Evolutionary conservation across 2,797 vertebrate species (phyloP).

Genomic region (Somateria mollissima): DNA sequence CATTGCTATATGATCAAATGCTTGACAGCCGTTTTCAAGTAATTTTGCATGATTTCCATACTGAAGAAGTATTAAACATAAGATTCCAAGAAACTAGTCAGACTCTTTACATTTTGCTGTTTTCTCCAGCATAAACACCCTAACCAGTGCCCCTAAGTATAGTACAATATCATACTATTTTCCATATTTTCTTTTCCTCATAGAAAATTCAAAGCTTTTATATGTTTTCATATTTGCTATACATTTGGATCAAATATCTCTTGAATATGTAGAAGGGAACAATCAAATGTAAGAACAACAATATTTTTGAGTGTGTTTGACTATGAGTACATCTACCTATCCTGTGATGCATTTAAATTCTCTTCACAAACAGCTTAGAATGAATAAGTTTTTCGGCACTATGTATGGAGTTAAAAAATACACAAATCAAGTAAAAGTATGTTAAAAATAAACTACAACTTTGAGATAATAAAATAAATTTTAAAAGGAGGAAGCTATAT

Average conservation of each 20-base stretch:
- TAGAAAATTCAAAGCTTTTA: conserved; percentile 58
- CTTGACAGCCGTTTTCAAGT: conserved; percentile 61
- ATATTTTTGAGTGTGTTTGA: conserved; percentile 40
- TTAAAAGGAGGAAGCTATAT: neutral
- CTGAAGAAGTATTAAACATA: conserved; percentile 59
- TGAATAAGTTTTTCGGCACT: conserved; percentile 24
- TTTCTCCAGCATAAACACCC: conserved; percentile 37
- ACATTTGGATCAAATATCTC: conserved; percentile 61
- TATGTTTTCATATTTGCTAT: conserved; percentile 52
- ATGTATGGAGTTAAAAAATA: conserved; percentile 34
- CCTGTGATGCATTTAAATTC: conserved; percentile 27
- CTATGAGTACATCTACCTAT: neutral
- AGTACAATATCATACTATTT: conserved; percentile 36
- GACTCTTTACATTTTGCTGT: conserved; percentile 22
- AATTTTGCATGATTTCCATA: conserved; percentile 67
- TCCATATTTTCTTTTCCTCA: conserved; percentile 36
- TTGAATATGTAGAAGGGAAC: conserved; percentile 68
- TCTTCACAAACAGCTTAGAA: neutral
- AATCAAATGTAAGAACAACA: conserved; percentile 25
- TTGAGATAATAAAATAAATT: conserved; percentile 29
- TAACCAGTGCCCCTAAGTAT: conserved; percentile 30
- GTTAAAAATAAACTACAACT: neutral
- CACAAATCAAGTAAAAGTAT: neutral
- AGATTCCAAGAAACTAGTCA: conserved; percentile 52
- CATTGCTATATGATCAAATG: conserved; percentile 54